These are phyloP conservation scores for Leptinotarsa peninsularis DNA, from an alignment of 2,888 invertebrate genomes.

Conservation along the genomic window DNA sequence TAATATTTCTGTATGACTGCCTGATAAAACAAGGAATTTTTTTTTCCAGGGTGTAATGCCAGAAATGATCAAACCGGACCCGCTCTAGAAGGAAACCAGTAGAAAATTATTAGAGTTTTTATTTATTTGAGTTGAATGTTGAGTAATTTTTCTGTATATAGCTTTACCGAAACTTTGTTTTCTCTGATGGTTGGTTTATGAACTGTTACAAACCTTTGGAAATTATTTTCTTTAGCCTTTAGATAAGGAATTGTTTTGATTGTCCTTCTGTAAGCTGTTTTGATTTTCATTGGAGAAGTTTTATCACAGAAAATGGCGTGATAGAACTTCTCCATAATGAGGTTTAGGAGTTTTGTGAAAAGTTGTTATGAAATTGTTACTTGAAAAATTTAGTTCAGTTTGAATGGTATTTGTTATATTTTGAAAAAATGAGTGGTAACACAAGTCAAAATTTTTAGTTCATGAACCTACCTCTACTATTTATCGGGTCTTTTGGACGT, in stretches of 20 bases:
- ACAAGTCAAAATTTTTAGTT: not conserved
- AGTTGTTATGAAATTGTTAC: no score
- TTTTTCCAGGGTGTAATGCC: constrained; percentile 57
- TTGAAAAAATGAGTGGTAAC: not conserved
- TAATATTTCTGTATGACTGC: not conserved
- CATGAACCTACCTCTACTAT: not conserved
- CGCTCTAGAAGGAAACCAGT: constrained; percentile 55
- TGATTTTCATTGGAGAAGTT: no score
- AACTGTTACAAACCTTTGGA: not conserved
- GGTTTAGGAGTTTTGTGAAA: no score
- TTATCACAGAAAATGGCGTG: no score
- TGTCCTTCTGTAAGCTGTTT: no score
- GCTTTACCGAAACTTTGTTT: constrained; percentile 26
- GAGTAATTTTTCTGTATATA: constrained; percentile 33
- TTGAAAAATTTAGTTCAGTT: no score
- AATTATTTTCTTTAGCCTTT: no score
- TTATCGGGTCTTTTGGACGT: constrained; percentile 25
- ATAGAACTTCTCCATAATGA: no score
- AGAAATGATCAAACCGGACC: constrained; percentile 59
- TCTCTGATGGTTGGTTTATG: constrained; percentile 1
- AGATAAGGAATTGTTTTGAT: no score
- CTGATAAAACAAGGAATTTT: constrained; percentile 7
- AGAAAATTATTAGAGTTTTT: constrained; percentile 33
- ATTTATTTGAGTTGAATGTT: constrained; percentile 35
- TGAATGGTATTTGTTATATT: no score